Conservation (phyloP, 2,797 vertebrate genomes). For the Trematomus bernacchii region DNA sequence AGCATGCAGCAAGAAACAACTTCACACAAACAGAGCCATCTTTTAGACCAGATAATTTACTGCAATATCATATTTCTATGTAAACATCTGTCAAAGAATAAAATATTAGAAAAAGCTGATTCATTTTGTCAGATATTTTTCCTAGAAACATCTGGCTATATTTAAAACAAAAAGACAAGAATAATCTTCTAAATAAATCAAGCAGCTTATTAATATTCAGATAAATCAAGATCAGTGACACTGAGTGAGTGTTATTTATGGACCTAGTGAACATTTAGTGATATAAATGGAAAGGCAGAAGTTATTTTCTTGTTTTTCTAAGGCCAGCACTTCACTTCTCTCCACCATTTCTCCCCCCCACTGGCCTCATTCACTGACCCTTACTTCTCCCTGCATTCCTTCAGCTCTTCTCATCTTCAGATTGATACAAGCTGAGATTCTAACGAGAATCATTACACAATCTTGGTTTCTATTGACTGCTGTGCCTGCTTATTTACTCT, state of each 20-base stretch:
- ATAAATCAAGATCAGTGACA: not conserved
- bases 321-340: not conserved
- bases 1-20: slow-evolving; percentile 2
- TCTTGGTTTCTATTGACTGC: slow-evolving; percentile 33
- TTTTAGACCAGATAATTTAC: not conserved
- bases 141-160: not conserved
- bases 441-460: slow-evolving; percentile 35
- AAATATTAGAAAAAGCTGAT: not conserved
- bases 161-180: not conserved
- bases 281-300: not conserved
- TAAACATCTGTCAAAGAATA: not conserved
- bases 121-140: not conserved
- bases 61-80: not conserved
- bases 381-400: not conserved
- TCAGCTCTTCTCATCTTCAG: slow-evolving; percentile 14
- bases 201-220: not conserved
- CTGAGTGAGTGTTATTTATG: not conserved
- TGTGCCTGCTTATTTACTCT: slow-evolving; percentile 34
- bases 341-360: no score
- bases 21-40: not conserved
- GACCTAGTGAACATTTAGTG: not conserved
- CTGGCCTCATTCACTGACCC: not conserved
- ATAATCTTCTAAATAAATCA: slow-evolving; percentile 2
- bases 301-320: slow-evolving; percentile 1
- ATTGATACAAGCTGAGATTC: slow-evolving; percentile 26